A percentile compares a stretch with the other conserved stretches of the same genome.
Evolutionary conservation across 2,888 invertebrate genomes (phyloP).

Genomic region (Dexiosoma caninum): DNA sequence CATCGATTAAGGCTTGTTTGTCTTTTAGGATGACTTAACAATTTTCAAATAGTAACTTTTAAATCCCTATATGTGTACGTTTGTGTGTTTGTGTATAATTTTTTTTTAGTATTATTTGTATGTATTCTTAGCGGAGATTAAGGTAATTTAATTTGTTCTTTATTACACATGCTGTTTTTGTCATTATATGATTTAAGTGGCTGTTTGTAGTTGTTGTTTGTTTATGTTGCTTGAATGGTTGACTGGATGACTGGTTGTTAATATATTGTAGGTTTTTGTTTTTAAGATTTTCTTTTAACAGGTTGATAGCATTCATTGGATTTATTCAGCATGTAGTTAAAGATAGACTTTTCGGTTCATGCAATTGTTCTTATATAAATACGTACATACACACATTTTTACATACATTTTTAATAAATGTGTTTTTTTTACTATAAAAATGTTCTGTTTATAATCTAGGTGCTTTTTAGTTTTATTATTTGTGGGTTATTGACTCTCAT

Average conservation of each 20-base stretch:
- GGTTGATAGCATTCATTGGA: constrained; percentile 21
- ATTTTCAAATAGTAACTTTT: constrained; percentile 23
- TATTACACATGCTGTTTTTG: constrained; percentile 58
- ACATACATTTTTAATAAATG: not conserved
- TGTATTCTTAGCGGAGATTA: constrained; percentile 45
- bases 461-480: not conserved
- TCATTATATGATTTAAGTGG: constrained; percentile 59
- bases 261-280: constrained; percentile 11
- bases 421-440: not conserved
- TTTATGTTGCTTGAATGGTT: not conserved
- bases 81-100: not conserved
- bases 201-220: constrained; percentile 35
- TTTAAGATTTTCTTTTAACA: constrained; percentile 13
- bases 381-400: not conserved
- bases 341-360: constrained; percentile 25
- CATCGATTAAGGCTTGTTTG: constrained; percentile 11
- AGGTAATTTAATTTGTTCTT: constrained; percentile 61
- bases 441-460: not conserved
- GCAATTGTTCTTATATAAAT: constrained; percentile 16
- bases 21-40: constrained; percentile 17
- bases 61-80: not conserved
- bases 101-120: constrained; percentile 6
- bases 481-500: constrained; percentile 33
- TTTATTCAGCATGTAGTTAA: constrained; percentile 13
- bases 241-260: constrained; percentile 25